A percentile compares a stretch with the other conserved stretches of the same genome.
Conservation (phyloP, 2,113 vertebrate genomes). For the Ceyx cyanopectus region DNA sequence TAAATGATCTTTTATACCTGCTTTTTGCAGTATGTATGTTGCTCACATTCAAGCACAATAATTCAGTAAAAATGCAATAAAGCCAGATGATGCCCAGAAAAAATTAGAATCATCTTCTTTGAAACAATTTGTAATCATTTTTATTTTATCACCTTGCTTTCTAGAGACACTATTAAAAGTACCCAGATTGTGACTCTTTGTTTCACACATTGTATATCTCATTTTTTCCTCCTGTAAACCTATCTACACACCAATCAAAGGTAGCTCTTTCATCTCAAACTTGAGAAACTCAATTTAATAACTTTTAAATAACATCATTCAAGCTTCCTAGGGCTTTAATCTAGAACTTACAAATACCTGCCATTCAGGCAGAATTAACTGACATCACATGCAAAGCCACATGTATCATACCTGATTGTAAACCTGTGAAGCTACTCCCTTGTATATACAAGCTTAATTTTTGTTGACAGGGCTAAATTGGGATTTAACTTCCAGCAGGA, state of each 20-base stretch:
- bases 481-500: constrained; percentile 65
- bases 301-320: constrained; percentile 55
- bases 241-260: constrained; percentile 37
- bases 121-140: neutral
- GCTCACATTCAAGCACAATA: neutral
- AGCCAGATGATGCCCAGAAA: neutral
- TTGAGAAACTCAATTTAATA: constrained; percentile 47
- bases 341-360: constrained; percentile 62
- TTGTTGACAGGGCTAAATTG: constrained; percentile 77
- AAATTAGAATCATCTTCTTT: neutral
- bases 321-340: constrained; percentile 32
- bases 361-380: constrained; percentile 60
- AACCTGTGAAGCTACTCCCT: constrained; percentile 41
- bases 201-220: neutral
- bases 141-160: neutral
- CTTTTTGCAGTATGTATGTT: neutral
- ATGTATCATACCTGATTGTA: constrained; percentile 58
- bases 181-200: neutral
- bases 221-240: neutral
- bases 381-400: constrained; percentile 59
- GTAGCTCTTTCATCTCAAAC: constrained; percentile 36
- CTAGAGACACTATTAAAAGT: neutral
- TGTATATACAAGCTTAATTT: constrained; percentile 72
- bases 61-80: neutral
- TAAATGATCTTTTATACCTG: neutral